phyloP scores from a whole-genome alignment of 2,888 invertebrate genomes.

The Iphiclides podalirius region DNA sequence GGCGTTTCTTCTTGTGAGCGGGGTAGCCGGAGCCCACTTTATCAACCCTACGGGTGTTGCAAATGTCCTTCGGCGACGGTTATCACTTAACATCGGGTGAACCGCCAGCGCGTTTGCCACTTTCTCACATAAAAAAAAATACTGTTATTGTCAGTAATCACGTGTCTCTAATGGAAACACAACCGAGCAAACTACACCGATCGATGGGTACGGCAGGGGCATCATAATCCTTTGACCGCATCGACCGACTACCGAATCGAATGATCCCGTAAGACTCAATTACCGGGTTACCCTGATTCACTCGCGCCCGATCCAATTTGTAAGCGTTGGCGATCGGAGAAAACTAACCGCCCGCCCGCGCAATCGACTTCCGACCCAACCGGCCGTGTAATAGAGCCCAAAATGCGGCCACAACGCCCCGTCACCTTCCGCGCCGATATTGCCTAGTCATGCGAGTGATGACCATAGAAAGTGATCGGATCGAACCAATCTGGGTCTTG shows the following conservation, averaged over 20 bases:
- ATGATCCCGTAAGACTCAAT: slow-evolving; percentile 78
- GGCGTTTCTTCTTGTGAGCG: too few species aligned
- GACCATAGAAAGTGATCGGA: slow-evolving; percentile 51
- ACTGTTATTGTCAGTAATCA: too few species aligned
- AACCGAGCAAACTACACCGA: slow-evolving; percentile 41
- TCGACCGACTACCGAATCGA: slow-evolving; percentile 56
- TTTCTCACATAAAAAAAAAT: too few species aligned
- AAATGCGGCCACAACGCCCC: too few species aligned
- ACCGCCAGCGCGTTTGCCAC: too few species aligned
- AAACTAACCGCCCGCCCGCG: slow-evolving; percentile 44
- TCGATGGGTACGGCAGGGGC: slow-evolving; percentile 67
- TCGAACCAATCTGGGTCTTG: slow-evolving; percentile 40
- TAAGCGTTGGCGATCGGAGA: slow-evolving; percentile 71
- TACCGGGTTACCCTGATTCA: slow-evolving; percentile 76
- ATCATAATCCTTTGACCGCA: slow-evolving; percentile 72
- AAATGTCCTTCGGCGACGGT: too few species aligned
- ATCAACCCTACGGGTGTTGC: too few species aligned
- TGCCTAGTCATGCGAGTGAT: slow-evolving; percentile 79
- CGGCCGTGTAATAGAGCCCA: slow-evolving; percentile 17
- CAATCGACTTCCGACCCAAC: slow-evolving; percentile 39
- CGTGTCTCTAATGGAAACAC: slow-evolving; percentile 1
- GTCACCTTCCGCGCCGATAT: slow-evolving; percentile 72
- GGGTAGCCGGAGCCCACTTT: too few species aligned
- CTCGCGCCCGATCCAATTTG: slow-evolving; percentile 78
- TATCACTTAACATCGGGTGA: too few species aligned